Evolutionary conservation across 37 sponge, comb jelly and placozoan genomes (phyloP).

Genomic region (Lycopodina hypogea): DNA sequence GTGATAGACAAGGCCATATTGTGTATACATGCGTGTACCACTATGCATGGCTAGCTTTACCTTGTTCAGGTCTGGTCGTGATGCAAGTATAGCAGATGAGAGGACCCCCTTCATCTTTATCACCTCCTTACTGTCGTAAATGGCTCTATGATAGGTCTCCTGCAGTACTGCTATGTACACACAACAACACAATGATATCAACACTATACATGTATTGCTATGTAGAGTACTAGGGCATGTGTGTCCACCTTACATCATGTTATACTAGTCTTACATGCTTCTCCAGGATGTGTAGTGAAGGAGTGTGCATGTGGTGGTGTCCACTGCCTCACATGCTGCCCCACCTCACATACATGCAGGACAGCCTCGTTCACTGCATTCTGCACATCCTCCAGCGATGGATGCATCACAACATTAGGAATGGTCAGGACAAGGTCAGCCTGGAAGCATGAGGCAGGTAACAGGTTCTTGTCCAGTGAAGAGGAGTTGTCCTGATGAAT

Average conservation of each 20-base stretch:
- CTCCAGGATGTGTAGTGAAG: not conserved
- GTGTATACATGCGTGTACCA: no score
- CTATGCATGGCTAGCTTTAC: no score
- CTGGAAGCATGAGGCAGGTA: conserved; percentile 54
- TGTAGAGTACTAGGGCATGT: no score
- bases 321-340: conserved; percentile 57
- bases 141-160: conserved; percentile 34
- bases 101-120: conserved; percentile 62
- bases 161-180: not conserved
- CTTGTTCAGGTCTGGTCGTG: conserved; percentile 60
- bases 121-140: conserved; percentile 86
- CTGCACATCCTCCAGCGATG: conserved; percentile 93
- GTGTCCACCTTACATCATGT: no score
- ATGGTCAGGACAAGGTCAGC: conserved; percentile 80
- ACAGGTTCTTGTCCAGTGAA: conserved; percentile 14
- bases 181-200: no score
- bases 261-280: not conserved
- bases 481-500: not conserved
- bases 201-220: no score
- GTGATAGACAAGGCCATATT: no score
- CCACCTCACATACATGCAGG: conserved; percentile 61
- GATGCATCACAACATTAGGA: conserved; percentile 81
- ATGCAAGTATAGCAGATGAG: conserved; percentile 67
- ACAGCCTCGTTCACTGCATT: conserved; percentile 83
- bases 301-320: conserved; percentile 2